Conservation (phyloP, 92 coral and sea anemone genomes). For the Epizoanthus ramosus region DNA sequence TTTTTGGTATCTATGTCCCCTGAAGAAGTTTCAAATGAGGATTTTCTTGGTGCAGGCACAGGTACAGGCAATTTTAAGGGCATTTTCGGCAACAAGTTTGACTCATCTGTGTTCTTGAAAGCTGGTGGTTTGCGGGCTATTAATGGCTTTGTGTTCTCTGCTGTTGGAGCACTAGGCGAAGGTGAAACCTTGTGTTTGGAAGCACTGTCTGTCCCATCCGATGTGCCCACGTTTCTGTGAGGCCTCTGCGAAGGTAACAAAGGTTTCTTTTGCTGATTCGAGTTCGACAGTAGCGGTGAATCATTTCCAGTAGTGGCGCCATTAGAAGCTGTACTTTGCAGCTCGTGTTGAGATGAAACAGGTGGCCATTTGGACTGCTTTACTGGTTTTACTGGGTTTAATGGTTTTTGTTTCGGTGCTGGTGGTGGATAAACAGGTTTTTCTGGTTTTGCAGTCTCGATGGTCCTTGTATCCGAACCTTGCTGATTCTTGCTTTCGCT, state of each 20-base stretch:
- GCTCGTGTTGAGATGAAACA: neutral
- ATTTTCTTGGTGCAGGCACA: slow-evolving; percentile 2
- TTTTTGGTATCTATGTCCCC: neutral
- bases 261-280: neutral
- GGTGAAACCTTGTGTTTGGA: slow-evolving; percentile 4
- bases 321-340: neutral
- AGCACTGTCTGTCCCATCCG: neutral
- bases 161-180: neutral
- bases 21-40: neutral
- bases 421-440: slow-evolving; percentile 22
- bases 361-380: neutral
- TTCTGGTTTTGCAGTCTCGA: slow-evolving; percentile 1
- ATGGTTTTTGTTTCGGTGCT: neutral
- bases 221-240: neutral
- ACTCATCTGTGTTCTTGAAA: neutral
- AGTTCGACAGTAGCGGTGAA: neutral
- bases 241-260: slow-evolving; percentile 18
- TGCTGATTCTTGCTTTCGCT: neutral
- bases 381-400: neutral
- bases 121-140: slow-evolving; percentile 5
- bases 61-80: slow-evolving; percentile 19
- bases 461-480: neutral
- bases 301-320: neutral
- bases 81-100: neutral
- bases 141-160: slow-evolving; percentile 1